Conservation (phyloP, 2,113 vertebrate species). For the Lepus timidus region DNA sequence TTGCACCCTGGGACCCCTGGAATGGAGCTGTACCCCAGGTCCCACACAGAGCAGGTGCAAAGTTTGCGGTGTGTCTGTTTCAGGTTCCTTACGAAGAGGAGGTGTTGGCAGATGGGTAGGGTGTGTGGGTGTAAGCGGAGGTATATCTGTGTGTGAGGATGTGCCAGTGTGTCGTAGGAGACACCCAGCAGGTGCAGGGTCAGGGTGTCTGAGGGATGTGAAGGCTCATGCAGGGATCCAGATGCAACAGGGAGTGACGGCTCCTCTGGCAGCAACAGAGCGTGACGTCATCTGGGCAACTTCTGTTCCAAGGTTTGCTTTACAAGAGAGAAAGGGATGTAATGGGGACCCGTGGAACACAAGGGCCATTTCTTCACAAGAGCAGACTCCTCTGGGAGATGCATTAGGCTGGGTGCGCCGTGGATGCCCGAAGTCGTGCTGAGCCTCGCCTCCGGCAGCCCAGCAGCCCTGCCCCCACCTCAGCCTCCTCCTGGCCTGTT, state of each 20-base stretch:
- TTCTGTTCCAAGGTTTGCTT: not conserved
- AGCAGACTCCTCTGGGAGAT: not conserved
- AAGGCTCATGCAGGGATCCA: fast-evolving
- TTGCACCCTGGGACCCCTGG: not conserved
- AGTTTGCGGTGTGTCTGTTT: not conserved
- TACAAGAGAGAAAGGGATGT: not conserved
- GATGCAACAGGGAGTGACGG: not conserved
- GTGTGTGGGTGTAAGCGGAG: not conserved
- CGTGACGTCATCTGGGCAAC: not conserved
- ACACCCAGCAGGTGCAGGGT: not conserved
- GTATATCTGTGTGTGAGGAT: not conserved
- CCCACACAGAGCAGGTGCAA: too few relatives aligned
- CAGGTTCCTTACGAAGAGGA: not conserved
- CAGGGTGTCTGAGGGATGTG: not conserved
- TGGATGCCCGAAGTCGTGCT: not conserved
- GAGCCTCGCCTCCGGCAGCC: too few relatives aligned
- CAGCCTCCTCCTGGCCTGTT: too few relatives aligned
- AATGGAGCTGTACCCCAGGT: fast-evolving
- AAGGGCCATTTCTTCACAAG: not conserved
- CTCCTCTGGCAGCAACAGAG: not conserved
- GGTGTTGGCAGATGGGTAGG: not conserved
- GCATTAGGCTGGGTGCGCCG: not conserved
- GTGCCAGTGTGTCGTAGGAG: not conserved
- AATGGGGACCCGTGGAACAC: not conserved
- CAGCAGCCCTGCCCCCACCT: too few relatives aligned